These are phyloP conservation scores for Toxotes chatareus DNA, from an alignment of 2,113 vertebrate genomes.

Conservation along the genomic window DNA sequence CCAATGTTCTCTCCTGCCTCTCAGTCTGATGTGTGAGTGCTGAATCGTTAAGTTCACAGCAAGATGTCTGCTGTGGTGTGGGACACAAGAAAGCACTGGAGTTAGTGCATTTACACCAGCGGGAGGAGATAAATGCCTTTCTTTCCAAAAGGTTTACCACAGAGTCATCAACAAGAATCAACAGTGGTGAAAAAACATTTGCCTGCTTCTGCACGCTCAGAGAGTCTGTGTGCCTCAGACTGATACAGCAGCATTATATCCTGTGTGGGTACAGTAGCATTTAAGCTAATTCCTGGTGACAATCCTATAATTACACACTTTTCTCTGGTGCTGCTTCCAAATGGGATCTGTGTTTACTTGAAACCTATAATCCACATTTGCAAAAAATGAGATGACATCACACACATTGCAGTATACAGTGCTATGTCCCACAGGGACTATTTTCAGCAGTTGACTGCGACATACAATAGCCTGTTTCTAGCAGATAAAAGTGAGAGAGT, in stretches of 20 bases:
- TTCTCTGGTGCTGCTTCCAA: not conserved
- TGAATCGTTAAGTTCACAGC: slow-evolving; percentile 78
- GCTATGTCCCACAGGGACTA: not conserved
- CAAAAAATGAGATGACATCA: not conserved
- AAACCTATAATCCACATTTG: slow-evolving; percentile 3
- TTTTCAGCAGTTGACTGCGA: slow-evolving; percentile 9
- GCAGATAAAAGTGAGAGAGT: not conserved
- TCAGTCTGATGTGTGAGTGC: slow-evolving; percentile 71
- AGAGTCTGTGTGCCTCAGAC: not conserved
- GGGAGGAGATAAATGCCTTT: slow-evolving; percentile 74
- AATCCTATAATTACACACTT: slow-evolving; percentile 17
- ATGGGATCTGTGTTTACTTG: not conserved
- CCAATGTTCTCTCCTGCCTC: slow-evolving; percentile 75
- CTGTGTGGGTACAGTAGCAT: slow-evolving; percentile 3
- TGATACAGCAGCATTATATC: not conserved
- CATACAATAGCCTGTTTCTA: not conserved
- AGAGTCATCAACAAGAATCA: slow-evolving; percentile 59
- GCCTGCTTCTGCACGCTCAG: not conserved
- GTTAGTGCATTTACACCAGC: slow-evolving; percentile 67
- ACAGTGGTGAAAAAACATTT: slow-evolving; percentile 13
- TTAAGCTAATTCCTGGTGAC: slow-evolving; percentile 6
- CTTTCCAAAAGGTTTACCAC: slow-evolving; percentile 77
- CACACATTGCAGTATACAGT: not conserved
- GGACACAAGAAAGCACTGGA: slow-evolving; percentile 52
- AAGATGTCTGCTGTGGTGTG: slow-evolving; percentile 62